A percentile compares a stretch with the other conserved stretches of the same genome.
Conservation (phyloP, 2,113 vertebrate genomes). For the Salvelinus sp. region DNA sequence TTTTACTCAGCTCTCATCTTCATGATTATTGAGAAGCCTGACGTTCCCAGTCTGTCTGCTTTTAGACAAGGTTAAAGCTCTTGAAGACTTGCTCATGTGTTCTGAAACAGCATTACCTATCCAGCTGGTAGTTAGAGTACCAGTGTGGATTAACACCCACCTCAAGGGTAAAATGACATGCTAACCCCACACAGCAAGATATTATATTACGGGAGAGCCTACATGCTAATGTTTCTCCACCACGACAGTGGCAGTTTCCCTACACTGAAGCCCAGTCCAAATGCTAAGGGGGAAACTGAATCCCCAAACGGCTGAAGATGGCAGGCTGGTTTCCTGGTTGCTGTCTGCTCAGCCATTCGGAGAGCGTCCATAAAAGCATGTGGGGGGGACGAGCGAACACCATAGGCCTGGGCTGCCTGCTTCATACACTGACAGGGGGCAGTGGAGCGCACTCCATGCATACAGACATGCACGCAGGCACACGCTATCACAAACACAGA, state of each 20-base stretch:
- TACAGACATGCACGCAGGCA: not conserved
- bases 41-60: not conserved
- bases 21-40: constrained; percentile 12
- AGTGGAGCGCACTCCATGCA: not conserved
- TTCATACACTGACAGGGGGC: constrained; percentile 22
- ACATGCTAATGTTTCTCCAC: not conserved
- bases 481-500: not conserved
- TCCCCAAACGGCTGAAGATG: constrained; percentile 21
- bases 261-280: constrained; percentile 5
- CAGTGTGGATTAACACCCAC: not conserved
- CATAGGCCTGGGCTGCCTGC: constrained; percentile 2
- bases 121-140: constrained; percentile 24
- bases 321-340: constrained; percentile 29
- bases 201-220: not conserved
- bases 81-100: not conserved
- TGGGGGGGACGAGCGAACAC: constrained; percentile 25
- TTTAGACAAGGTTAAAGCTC: not conserved
- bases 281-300: constrained; percentile 22
- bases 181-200: not conserved
- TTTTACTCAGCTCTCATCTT: not conserved
- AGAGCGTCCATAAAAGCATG: constrained; percentile 19
- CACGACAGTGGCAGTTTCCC: not conserved
- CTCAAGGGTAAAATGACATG: not conserved
- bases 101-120: not conserved
- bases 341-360: constrained; percentile 54